Conservation (phyloP, 2,113 vertebrate genomes). For the Ailurus styani region DNA sequence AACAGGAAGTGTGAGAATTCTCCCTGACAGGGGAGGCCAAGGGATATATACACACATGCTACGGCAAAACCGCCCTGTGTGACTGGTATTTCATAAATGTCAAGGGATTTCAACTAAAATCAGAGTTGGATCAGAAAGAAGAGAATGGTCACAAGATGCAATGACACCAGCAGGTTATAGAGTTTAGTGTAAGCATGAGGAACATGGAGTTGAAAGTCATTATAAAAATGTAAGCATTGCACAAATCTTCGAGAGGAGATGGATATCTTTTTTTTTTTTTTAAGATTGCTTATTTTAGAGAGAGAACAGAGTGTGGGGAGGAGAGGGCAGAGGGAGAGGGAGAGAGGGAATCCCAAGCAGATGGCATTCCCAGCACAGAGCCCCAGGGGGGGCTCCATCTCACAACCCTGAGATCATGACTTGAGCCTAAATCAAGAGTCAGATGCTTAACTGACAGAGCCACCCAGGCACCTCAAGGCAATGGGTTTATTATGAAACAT, state of each 20-base stretch:
- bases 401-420: neutral
- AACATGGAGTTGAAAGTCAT: neutral
- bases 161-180: fast-evolving
- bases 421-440: too few species aligned
- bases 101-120: neutral
- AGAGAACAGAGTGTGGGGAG: neutral
- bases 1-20: neutral
- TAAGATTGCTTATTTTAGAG: neutral
- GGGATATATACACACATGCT: fast-evolving
- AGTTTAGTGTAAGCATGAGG: neutral
- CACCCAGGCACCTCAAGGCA: neutral
- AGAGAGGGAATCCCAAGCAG: neutral
- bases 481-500: neutral
- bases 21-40: neutral
- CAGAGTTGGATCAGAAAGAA: neutral
- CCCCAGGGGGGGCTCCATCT: neutral
- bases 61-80: neutral
- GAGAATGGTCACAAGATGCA: neutral
- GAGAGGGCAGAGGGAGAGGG: neutral
- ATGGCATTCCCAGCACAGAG: neutral
- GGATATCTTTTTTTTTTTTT: neutral
- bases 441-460: too few species aligned
- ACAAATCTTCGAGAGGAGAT: neutral
- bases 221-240: neutral
- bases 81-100: neutral